These are phyloP conservation scores for Pristionchus fissidentatus DNA, from an alignment of 2,888 invertebrate species.

Conservation along the genomic window DNA sequence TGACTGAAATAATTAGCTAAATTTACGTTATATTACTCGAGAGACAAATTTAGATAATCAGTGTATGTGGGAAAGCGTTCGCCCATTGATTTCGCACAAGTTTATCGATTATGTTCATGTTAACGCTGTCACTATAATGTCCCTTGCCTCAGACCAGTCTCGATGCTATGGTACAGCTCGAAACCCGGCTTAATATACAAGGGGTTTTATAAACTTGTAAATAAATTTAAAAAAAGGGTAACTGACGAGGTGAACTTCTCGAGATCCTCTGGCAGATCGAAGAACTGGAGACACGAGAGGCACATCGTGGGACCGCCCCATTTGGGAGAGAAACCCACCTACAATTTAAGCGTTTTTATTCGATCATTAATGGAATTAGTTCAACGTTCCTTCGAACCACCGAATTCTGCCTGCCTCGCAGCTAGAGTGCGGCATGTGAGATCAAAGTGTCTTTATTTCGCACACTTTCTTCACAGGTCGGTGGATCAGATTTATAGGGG, in stretches of 20 bases:
- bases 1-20: constrained; percentile 55
- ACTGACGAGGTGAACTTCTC: constrained; percentile 64
- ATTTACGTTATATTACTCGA: neutral
- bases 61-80: neutral
- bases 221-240: neutral
- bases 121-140: neutral
- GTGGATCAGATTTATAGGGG: too few relatives aligned
- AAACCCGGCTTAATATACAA: constrained; percentile 44
- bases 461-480: too few relatives aligned
- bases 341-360: constrained; percentile 43
- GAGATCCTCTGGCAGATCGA: constrained; percentile 73
- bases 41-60: neutral
- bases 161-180: constrained; percentile 17
- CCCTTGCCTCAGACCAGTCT: constrained; percentile 45
- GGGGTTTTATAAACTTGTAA: neutral
- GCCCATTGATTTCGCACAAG: neutral
- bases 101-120: neutral
- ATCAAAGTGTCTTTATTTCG: too few relatives aligned
- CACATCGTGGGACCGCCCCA: constrained; percentile 76
- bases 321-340: constrained; percentile 69
- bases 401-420: neutral
- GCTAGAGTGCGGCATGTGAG: too few relatives aligned
- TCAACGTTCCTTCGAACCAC: neutral
- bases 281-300: constrained; percentile 74
- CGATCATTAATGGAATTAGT: neutral